A percentile compares a stretch with the other conserved stretches of the same genome.
These are phyloP conservation scores for Baryphthengus martii DNA, from an alignment of 2,113 vertebrate genomes.

Conservation along the genomic window DNA sequence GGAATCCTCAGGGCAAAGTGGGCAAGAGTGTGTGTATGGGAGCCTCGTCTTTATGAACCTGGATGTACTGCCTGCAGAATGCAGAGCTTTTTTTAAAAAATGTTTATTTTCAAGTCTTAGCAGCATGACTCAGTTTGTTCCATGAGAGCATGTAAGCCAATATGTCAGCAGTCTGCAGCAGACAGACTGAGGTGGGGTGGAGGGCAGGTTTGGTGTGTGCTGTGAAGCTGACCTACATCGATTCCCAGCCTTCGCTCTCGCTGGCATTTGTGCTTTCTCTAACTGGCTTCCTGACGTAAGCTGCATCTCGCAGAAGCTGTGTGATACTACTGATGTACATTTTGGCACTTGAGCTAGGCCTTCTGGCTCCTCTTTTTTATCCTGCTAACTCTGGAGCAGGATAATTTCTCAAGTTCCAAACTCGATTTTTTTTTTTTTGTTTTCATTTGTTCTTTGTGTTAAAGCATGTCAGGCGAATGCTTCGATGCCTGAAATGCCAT, in stretches of 20 bases:
- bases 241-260: neutral
- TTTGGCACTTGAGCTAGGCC: neutral
- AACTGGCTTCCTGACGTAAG: neutral
- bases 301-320: neutral
- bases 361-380: neutral
- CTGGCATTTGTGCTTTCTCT: neutral
- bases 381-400: neutral
- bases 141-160: neutral
- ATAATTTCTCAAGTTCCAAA: conserved; percentile 9
- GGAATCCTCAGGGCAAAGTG: neutral
- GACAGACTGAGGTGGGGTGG: neutral
- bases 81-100: neutral
- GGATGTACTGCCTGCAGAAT: neutral
- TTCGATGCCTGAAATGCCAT: neutral
- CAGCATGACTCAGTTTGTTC: neutral
- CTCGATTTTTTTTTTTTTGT: neutral
- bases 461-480: neutral
- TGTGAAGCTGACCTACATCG: neutral
- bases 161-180: neutral
- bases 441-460: neutral
- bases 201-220: neutral
- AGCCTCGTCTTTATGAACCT: neutral
- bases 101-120: neutral
- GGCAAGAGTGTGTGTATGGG: neutral
- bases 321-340: neutral